Evolutionary conservation across 92 coral and sea anemone species (phyloP).

Genomic region (Montipora capitata): DNA sequence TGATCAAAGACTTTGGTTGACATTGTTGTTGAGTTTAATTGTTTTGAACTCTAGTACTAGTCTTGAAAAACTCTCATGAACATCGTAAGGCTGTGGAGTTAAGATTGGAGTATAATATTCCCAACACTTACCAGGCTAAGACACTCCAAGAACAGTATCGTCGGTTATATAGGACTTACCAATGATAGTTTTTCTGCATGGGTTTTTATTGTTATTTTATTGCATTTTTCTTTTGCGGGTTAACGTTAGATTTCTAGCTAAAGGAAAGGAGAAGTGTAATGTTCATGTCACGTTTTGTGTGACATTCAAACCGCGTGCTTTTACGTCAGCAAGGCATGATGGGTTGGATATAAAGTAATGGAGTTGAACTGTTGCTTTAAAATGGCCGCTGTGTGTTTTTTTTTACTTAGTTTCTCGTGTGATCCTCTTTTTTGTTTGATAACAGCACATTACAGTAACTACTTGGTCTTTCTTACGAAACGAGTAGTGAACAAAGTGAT

Average conservation of each 20-base stretch:
- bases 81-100: background rate
- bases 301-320: too few relatives aligned
- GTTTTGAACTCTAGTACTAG: background rate
- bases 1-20: background rate
- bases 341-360: too few relatives aligned
- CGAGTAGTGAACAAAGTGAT: too few relatives aligned
- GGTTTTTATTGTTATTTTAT: background rate
- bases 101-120: background rate
- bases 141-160: background rate
- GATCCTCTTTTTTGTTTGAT: too few relatives aligned
- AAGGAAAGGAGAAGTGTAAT: constrained; percentile 1
- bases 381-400: too few relatives aligned
- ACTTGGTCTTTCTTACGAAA: too few relatives aligned
- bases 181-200: background rate
- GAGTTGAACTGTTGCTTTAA: too few relatives aligned
- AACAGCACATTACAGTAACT: too few relatives aligned
- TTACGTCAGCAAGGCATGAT: too few relatives aligned
- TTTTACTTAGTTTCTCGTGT: too few relatives aligned
- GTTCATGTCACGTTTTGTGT: background rate
- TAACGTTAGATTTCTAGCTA: background rate
- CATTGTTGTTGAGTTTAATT: background rate
- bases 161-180: background rate
- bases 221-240: background rate
- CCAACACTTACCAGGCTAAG: background rate
- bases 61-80: background rate